A percentile compares a stretch with the other conserved stretches of the same genome.
These are phyloP conservation scores for Bursaphelenchus okinawaensis DNA, from an alignment of 2,888 invertebrate species.

Conservation along the genomic window DNA sequence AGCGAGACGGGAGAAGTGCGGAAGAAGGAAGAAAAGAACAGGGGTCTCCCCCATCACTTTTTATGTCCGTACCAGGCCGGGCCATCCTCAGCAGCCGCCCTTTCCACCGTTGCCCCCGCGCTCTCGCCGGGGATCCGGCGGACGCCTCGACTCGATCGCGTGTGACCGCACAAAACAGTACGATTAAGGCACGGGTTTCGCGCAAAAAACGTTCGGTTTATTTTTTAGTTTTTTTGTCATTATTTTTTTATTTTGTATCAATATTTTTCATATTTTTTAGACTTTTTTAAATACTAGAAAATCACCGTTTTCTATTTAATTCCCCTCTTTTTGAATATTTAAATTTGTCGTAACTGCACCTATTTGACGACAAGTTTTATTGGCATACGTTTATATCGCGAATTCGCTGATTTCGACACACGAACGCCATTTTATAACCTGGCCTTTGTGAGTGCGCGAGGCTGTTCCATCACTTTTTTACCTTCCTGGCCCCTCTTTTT, in stretches of 20 bases:
- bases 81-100: background rate
- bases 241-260: too few species aligned
- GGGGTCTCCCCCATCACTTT: background rate
- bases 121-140: slow-evolving; percentile 1
- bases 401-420: too few species aligned
- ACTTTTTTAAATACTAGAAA: too few species aligned
- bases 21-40: background rate
- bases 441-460: background rate
- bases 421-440: background rate
- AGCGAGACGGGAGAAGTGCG: slow-evolving; percentile 2
- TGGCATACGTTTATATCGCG: too few species aligned
- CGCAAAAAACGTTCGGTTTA: background rate
- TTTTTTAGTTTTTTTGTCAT: background rate
- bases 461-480: background rate
- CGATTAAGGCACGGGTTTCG: background rate
- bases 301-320: too few species aligned
- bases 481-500: background rate
- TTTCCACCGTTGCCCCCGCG: background rate
- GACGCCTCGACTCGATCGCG: background rate
- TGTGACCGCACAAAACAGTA: slow-evolving; percentile 3
- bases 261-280: too few species aligned
- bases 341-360: too few species aligned
- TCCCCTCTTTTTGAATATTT: too few species aligned
- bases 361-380: too few species aligned
- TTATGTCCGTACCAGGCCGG: background rate